phyloP scores from a whole-genome alignment of 2,888 invertebrate genomes.

The Caenorhabditis sinica region DNA sequence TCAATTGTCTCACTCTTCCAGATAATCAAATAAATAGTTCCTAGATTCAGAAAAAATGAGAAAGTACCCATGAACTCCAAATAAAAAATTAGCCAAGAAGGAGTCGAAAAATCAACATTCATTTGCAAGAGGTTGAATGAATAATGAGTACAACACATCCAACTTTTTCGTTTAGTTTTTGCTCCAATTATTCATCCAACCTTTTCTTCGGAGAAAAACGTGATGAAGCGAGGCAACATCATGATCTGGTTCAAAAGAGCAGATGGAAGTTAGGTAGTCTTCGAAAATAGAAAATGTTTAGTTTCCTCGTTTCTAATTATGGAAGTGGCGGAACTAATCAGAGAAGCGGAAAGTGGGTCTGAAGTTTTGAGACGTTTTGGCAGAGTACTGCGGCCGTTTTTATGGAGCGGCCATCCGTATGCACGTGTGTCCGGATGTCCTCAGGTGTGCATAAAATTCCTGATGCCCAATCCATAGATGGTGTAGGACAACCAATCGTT shows the following conservation, averaged over 20 bases:
- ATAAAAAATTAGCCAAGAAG: conserved; percentile 13
- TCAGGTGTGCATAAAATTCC: too few relatives aligned
- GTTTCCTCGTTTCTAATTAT: background rate
- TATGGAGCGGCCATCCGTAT: too few relatives aligned
- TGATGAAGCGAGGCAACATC: background rate
- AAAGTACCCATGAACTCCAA: conserved; percentile 15
- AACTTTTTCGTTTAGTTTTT: background rate
- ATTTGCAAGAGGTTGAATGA: background rate
- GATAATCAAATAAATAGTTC: conserved; percentile 18
- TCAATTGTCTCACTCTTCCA: conserved; percentile 25
- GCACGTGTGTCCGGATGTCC: too few relatives aligned
- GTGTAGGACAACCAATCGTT: too few relatives aligned
- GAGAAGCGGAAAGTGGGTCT: too few relatives aligned
- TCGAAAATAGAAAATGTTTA: background rate
- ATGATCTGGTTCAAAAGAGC: background rate
- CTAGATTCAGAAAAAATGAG: background rate
- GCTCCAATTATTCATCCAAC: background rate
- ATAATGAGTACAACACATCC: background rate
- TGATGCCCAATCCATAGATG: too few relatives aligned
- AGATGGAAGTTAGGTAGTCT: background rate
- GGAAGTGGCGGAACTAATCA: too few relatives aligned
- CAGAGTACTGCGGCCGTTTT: too few relatives aligned
- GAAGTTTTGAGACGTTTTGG: too few relatives aligned
- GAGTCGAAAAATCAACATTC: conserved; percentile 16
- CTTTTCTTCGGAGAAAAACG: background rate